phyloP scores from a whole-genome alignment of 2,888 invertebrate genomes.

The Acrobasis suavella region DNA sequence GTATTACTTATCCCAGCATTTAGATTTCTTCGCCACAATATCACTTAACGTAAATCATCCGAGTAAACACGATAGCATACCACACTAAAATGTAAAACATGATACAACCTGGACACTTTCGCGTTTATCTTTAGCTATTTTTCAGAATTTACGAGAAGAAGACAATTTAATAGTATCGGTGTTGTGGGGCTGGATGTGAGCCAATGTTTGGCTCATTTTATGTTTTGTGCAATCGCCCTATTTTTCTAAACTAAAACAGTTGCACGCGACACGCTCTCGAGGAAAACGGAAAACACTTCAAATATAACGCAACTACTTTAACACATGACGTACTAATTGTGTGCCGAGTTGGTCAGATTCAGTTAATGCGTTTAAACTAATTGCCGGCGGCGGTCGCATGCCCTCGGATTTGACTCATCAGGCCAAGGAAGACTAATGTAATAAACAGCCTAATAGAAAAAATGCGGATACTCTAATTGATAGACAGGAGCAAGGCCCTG shows the following conservation, averaged over 20 bases:
- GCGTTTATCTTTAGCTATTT: constrained; percentile 42
- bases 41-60: constrained; percentile 22
- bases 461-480: constrained; percentile 79
- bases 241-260: constrained; percentile 76
- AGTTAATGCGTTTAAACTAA: constrained; percentile 50
- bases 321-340: constrained; percentile 22
- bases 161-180: constrained; percentile 70
- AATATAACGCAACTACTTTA: constrained; percentile 24
- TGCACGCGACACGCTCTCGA: constrained; percentile 67
- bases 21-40: constrained; percentile 20
- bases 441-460: constrained; percentile 70
- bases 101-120: constrained; percentile 27
- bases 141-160: constrained; percentile 51
- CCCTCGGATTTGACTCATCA: constrained; percentile 64
- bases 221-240: constrained; percentile 81
- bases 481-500: constrained; percentile 68
- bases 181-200: constrained; percentile 67
- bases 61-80: constrained; percentile 25
- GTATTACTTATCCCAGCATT: constrained; percentile 15
- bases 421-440: constrained; percentile 67
- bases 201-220: constrained; percentile 71
- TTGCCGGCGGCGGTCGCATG: constrained; percentile 56
- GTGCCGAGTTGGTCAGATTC: constrained; percentile 33
- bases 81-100: constrained; percentile 28
- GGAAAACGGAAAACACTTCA: constrained; percentile 38